Base-by-base conservation (phyloP, 2,797 vertebrate species). In the Geotrypetes seraphini region DNA sequence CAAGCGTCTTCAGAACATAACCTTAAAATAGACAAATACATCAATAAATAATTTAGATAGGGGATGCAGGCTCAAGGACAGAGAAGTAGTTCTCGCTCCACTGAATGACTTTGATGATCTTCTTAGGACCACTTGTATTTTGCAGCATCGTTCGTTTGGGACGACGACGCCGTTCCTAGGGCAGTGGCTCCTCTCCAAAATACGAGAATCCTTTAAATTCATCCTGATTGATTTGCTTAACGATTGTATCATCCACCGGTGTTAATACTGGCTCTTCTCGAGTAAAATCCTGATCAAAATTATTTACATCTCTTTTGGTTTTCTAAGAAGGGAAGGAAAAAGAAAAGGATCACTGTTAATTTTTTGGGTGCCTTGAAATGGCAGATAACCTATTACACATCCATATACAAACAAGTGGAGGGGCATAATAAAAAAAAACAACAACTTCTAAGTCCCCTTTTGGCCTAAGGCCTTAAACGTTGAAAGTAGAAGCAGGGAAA, bases 251-350 rank as follows among this genome's bases (percentile, higher is more conserved):
- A 8, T 97, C 91, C 71, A 91, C 86, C 6, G 86, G 86, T 1
- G 94, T 97, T 71, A 97, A 85, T 16, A 90, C 81, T 2, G 94
- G 92, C 35, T 97, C 93, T 67, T 97, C 94, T 12, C 91, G 81
- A 5, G 94, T 97, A 67, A 97, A 97, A 79, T 96, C 94, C 85
- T 97, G 94, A 81, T 97, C 94, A 63, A 97, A 97, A 76, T 97
- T 97, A 79, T 97, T 97, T 73, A 97, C 94, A 7, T 97, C 92
- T 78, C 92, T 88, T 87, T 96, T 97, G 83, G 94, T 97, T 96
- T 97, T 97, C 93, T 97, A 81, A 50, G 67, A 68, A 53, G 60
- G 47, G 66, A 60, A 75, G 64, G 29, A 67, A 33, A 73, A 46
- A 57, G 34, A 31, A 8, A 63, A 64, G 18, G 51, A 36, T 64